phyloP scores from a whole-genome alignment of 2,797 vertebrate species.

The Typhlichthys eigenmanni region DNA sequence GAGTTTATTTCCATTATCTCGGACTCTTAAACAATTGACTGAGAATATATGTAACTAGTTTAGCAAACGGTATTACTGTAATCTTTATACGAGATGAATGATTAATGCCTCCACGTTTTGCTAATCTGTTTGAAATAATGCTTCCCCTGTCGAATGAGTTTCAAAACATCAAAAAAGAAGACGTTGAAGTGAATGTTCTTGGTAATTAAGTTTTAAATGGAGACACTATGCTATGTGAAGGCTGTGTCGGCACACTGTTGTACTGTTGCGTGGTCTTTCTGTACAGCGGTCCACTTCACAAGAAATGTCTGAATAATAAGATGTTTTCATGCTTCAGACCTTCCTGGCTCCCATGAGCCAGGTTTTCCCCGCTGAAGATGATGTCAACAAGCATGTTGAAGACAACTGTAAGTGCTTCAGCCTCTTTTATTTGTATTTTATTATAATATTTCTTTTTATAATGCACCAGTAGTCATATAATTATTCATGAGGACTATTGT shows the following conservation, averaged over 20 bases:
- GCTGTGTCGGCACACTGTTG: not conserved
- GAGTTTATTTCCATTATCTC: slow-evolving; percentile 73
- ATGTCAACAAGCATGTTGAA: slow-evolving; percentile 94
- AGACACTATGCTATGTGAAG: slow-evolving; percentile 1
- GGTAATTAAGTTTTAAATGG: not conserved
- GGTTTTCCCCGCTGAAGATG: slow-evolving; percentile 97
- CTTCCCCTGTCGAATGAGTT: slow-evolving; percentile 21
- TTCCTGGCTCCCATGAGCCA: slow-evolving; percentile 92
- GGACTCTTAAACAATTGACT: slow-evolving; percentile 58
- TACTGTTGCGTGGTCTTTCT: not conserved
- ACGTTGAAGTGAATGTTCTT: slow-evolving; percentile 9
- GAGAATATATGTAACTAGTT: slow-evolving; percentile 61
- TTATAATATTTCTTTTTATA: too few relatives aligned
- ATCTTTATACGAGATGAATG: slow-evolving; percentile 52
- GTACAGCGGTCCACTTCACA: too few relatives aligned
- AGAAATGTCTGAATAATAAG: slow-evolving; percentile 10
- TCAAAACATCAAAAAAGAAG: slow-evolving; percentile 14
- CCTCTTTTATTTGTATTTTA: not conserved
- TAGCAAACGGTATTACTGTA: slow-evolving; percentile 39
- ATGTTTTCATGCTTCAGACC: slow-evolving; percentile 75
- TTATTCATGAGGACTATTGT: not conserved
- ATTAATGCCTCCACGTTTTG: slow-evolving; percentile 41
- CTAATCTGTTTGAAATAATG: slow-evolving; percentile 25
- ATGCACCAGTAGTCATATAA: not conserved
- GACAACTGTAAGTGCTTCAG: slow-evolving; percentile 90